Evolutionary conservation across 2,113 vertebrate genomes (phyloP).

Genomic region (Puma concolor): DNA sequence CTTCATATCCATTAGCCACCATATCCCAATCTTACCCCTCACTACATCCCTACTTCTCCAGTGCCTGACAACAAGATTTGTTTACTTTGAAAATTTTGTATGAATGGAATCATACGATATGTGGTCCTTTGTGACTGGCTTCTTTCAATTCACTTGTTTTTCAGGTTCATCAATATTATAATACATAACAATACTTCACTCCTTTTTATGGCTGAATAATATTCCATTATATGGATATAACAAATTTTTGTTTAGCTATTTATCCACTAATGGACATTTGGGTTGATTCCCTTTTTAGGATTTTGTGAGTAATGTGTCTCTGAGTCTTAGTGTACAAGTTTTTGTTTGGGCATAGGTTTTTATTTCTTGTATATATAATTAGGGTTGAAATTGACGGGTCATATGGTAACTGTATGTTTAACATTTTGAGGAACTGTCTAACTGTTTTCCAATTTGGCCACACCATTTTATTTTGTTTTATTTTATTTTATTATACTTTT

Average conservation of each 20-base stretch:
- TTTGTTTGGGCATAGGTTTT: not conserved
- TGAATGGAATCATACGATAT: not conserved
- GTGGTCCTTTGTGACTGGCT: not conserved
- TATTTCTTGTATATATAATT: not conserved
- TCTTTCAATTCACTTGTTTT: not conserved
- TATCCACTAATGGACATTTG: not conserved
- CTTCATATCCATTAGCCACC: not conserved
- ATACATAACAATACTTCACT: not conserved
- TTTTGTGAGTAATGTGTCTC: not conserved
- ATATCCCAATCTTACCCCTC: not conserved
- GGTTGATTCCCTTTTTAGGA: not conserved
- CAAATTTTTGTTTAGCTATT: not conserved
- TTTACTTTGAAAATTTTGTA: not conserved
- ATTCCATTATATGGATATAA: not conserved
- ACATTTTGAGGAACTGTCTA: not conserved
- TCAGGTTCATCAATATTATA: not conserved
- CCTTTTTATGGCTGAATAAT: not conserved
- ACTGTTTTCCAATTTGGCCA: not conserved
- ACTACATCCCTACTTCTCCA: too few relatives aligned
- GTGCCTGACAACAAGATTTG: not conserved
- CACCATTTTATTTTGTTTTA: not conserved
- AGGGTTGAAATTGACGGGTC: not conserved
- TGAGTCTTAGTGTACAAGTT: not conserved
- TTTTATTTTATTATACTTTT: not conserved
- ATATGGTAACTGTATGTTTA: not conserved